A percentile compares a stretch with the other conserved stretches of the same genome.
These are phyloP conservation scores for Clarias magur DNA, from an alignment of 2,113 vertebrate genomes.

Conservation along the genomic window DNA sequence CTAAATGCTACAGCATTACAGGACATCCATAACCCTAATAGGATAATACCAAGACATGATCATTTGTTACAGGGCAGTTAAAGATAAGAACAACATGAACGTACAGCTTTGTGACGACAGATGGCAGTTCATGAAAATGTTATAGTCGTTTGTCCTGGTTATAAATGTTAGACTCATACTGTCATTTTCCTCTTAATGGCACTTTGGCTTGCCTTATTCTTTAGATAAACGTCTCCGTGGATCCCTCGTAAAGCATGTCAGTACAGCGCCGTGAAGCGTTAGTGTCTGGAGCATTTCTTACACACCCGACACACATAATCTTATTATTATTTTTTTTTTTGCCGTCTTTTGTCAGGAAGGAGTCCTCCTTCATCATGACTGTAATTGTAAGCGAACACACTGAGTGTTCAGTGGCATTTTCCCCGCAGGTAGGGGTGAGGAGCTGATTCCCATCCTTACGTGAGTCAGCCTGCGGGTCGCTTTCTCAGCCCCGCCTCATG, in stretches of 20 bases:
- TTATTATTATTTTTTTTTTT: not conserved
- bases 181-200: constrained; percentile 16
- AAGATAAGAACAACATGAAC: constrained; percentile 18
- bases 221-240: not conserved
- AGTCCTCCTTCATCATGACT: not conserved
- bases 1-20: constrained; percentile 12
- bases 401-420: constrained; percentile 18
- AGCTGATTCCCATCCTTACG: constrained; percentile 24
- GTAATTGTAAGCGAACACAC: constrained; percentile 1
- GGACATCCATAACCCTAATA: constrained; percentile 4
- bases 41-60: not conserved
- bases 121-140: constrained; percentile 32
- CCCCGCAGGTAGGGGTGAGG: constrained; percentile 25
- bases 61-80: not conserved
- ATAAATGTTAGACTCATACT: not conserved
- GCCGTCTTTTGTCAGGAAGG: not conserved
- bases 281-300: not conserved
- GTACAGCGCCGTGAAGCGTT: not conserved
- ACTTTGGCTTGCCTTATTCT: not conserved
- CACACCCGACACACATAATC: too few species aligned
- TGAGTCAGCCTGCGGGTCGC: constrained; percentile 25
- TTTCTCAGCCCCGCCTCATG: constrained; percentile 39
- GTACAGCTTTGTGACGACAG: not conserved
- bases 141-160: constrained; percentile 2
- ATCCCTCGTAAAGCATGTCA: not conserved